A percentile compares a stretch with the other conserved stretches of the same genome.
Conservation (phyloP, 92 coral and sea anemone genomes). For the Virgularia gustaviana region DNA sequence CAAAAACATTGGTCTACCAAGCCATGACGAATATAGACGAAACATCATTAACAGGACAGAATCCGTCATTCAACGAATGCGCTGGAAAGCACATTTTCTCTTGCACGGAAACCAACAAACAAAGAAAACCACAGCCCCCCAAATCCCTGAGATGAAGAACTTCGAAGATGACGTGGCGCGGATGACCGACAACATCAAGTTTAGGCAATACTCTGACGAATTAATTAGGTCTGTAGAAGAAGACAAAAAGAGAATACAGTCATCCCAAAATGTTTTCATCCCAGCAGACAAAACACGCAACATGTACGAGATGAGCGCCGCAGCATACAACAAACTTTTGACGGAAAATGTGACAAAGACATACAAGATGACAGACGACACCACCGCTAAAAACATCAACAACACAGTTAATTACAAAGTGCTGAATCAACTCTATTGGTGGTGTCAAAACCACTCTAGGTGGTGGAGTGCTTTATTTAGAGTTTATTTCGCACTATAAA, state of each 20-base stretch:
- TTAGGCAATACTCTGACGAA: constrained; percentile 1
- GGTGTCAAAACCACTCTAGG: constrained; percentile 30
- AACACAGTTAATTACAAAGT: constrained; percentile 19
- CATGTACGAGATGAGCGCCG: constrained; percentile 29
- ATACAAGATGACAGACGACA: constrained; percentile 12
- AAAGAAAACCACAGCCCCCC: constrained; percentile 21
- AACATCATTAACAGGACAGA: constrained; percentile 22
- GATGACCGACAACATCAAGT: constrained; percentile 10
- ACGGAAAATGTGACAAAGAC: constrained; percentile 11
- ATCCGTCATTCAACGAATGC: constrained; percentile 24
- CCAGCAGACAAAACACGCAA: too few species aligned
- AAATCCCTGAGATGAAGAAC: constrained; percentile 15
- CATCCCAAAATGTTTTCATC: too few species aligned
- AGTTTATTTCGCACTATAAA: not conserved
- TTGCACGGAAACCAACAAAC: constrained; percentile 13
- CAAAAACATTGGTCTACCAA: too few species aligned
- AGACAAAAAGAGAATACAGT: not conserved
- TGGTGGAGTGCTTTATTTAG: constrained; percentile 17
- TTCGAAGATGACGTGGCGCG: constrained; percentile 23
- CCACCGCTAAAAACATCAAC: not conserved
- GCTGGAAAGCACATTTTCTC: constrained; percentile 30
- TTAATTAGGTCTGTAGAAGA: too few species aligned
- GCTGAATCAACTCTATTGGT: constrained; percentile 23
- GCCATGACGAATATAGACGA: constrained; percentile 5
- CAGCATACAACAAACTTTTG: not conserved